Conservation (phyloP, 2,113 vertebrate genomes). For the Oreamnos americanus region DNA sequence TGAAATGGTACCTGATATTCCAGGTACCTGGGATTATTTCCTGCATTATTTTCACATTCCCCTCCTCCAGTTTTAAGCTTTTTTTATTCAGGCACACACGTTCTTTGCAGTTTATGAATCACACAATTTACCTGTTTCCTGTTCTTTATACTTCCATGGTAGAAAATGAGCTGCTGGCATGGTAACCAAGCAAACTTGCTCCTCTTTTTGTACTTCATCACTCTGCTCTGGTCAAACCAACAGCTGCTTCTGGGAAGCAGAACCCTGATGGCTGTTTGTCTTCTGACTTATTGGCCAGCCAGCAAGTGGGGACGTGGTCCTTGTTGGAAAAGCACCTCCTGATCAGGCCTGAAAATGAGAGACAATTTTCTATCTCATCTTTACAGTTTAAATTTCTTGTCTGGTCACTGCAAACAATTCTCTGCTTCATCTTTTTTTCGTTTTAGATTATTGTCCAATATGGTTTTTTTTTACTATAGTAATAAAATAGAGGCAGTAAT, state of each 20-base stretch:
- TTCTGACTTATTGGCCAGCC: not conserved
- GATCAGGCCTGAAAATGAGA: not conserved
- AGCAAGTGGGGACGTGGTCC: not conserved
- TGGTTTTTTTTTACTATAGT: not conserved
- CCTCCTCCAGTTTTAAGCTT: constrained; percentile 29
- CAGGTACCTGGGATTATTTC: not conserved
- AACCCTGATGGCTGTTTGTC: not conserved
- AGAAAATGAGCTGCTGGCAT: constrained; percentile 49
- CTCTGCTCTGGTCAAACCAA: not conserved
- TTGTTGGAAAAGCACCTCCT: not conserved
- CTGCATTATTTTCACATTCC: constrained; percentile 24
- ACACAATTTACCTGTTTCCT: constrained; percentile 55
- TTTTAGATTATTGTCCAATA: not conserved
- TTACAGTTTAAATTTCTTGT: not conserved
- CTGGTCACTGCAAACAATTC: not conserved
- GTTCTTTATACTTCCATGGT: constrained; percentile 36
- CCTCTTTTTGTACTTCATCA: not conserved
- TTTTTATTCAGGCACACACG: constrained; percentile 29
- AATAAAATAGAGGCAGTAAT: not conserved
- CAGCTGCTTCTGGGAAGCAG: not conserved
- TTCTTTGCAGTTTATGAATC: constrained; percentile 66
- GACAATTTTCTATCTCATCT: not conserved
- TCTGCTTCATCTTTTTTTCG: not conserved
- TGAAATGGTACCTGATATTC: constrained; percentile 13
- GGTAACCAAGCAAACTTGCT: constrained; percentile 11